Base-by-base conservation (phyloP, 1,140 invertebrate genomes). In the Orussus abietinus region DNA sequence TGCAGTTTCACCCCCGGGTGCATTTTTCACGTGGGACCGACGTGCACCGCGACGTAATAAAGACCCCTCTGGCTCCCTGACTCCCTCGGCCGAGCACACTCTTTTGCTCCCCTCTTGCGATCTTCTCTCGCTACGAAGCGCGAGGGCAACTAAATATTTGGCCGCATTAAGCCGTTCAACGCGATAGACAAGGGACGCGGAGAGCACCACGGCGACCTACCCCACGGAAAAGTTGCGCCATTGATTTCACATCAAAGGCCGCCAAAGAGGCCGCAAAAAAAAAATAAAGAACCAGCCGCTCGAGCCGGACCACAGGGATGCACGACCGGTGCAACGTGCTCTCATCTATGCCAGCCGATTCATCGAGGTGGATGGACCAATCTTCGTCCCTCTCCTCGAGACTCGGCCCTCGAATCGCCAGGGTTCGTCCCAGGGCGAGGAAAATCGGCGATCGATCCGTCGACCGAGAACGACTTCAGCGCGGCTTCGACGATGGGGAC, bases 181-280 rank as follows among this genome's bases (percentile, higher is more conserved):
- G 22, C n/a, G n/a, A n/a, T n/a, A n/a, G n/a, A n/a, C 37, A 39
- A 34, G 18, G 45, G 39, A 45, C 42, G 47, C 51, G 53, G 51
- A 49, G 46, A 52, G 33, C 32, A 30, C 55, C 60, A 51, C 51
- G 49, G 53, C 43, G 58, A 72, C 59, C 66, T 66, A 63, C 53
- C 63, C 49, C 57, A 61, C 50, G 49, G 38, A 59, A 60, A 63
- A 69, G 65, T 62, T 63, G 55, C 60, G 57, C 59, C 66, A 71
- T 68, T 72, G 69, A 69, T 70, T 72, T 70, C 69, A 66, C 69
- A 70, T 69, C 66, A 72, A 72, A 71, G 68, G 66, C 66, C 56
- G 55, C 58, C 64, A 64, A 72, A 66, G 70, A 68, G 62, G 66
- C 55, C 62, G 63, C 64, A 72, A 69, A 69, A 64, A 72, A 69